Base-by-base conservation (phyloP, 2,113 vertebrate genomes). In the Protomyctophum bolini region DNA sequence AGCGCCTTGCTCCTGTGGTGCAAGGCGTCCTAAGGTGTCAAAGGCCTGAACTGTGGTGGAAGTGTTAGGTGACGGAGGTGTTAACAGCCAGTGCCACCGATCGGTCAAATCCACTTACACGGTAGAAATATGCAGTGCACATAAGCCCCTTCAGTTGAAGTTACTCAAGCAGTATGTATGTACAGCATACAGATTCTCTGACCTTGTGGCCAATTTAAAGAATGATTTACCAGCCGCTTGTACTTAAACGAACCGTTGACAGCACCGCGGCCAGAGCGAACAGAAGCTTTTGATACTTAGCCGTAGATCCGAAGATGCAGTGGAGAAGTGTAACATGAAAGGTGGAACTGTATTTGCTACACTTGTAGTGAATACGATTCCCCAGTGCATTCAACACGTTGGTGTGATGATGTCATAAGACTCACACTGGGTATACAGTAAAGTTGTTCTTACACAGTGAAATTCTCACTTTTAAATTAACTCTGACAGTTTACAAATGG, bases 191-290 rank as follows among this genome's bases (percentile, higher is more conserved):
- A 48, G 14, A 51, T 71, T 14, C 45, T 3, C 51, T 65, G 79
- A 83, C 82, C 84, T 64, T 9, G 10, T 9, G 0, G 2, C 52
- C 11, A 10, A 51, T 46, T 51, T 52, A 11, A 64, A 14, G 0
- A 88, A 88, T 88, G 80, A 85, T 88, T 85, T 67, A 83, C 86
- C 70, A 71, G 70, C 73, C 61, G 77, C 8, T 14, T 4, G n/a
- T 59, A 46, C 51, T 14, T 45, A 21, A 62, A 9, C 14, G 11
- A 7, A 15, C 54, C 11, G 54, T 10, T 46, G 41, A 67, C 52
- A 49, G 11, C 54, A 11, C 54, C 61, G n/a, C 12, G 9, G 21
- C 21, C 33, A 0, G 49, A 9, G 71, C 9, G 68, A 81, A 86
- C 73, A 78, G 41, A 10, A 28, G n/a, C 10, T 6, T 10, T 54